These are phyloP conservation scores for Megalonaias nervosa DNA, from an alignment of 1,140 invertebrate species.

Conservation along the genomic window DNA sequence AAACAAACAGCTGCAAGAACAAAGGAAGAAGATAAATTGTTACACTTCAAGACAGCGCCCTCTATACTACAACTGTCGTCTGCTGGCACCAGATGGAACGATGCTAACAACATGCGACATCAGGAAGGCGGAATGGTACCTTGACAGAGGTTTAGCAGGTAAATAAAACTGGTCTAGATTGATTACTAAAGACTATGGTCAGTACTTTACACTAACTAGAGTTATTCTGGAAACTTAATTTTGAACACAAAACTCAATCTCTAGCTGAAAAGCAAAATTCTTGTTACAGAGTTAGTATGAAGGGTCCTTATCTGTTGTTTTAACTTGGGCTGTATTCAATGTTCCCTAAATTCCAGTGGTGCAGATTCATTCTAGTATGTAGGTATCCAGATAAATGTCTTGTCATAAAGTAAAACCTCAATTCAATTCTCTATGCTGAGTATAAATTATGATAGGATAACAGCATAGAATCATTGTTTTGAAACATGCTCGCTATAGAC, in stretches of 20 bases:
- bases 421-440: too few species aligned
- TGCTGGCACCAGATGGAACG: conserved; percentile 86
- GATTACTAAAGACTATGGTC: background rate
- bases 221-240: background rate
- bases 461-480: too few species aligned
- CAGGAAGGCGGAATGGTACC: conserved; percentile 87
- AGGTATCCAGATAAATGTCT: too few species aligned
- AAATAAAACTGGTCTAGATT: conserved; percentile 11
- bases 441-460: too few species aligned
- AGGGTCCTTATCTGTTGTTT: background rate
- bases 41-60: conserved; percentile 66
- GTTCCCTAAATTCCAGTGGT: background rate
- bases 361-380: too few species aligned
- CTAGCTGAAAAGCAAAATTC: background rate
- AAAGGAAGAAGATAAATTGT: too few species aligned
- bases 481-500: too few species aligned
- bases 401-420: too few species aligned
- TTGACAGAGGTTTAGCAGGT: conserved; percentile 79
- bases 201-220: background rate
- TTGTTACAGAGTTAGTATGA: too few species aligned
- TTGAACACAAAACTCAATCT: background rate
- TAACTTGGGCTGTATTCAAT: background rate
- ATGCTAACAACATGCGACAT: conserved; percentile 84
- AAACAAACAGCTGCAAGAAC: too few species aligned
- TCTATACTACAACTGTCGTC: conserved; percentile 86